Base-by-base conservation (phyloP, 2,113 vertebrate species). In the Salvelinus namaycush region DNA sequence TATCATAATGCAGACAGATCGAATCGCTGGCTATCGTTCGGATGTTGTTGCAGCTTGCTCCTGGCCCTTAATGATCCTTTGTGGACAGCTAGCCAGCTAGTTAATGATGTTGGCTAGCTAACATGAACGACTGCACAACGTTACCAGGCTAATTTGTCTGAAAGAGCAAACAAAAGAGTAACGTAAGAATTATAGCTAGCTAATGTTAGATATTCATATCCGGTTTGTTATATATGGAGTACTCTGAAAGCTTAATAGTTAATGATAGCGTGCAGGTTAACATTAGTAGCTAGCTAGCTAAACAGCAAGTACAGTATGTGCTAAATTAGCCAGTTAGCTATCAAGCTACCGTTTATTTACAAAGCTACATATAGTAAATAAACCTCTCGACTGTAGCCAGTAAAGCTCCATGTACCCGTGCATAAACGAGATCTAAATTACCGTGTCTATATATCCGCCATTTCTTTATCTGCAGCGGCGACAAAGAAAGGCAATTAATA, bases 401-500 rank as follows among this genome's bases (percentile, higher is more conserved):
- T 39, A 54, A 51, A 39, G 12, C 78, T 65, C 77, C 81, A 82
- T 81, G 31, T 24, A 73, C 12, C 27, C 69, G 16, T 0, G 51
- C 71, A 60, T 48, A 75, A 57, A 75, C 76, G 5, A 49, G 77
- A 64, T 80, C 84, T 81, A 74, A 72, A 16, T 72, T 51, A 76
- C 76, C 71, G 77, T 75, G 73, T 79, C 82, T 87, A 87, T 62
- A 90, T 75, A 86, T 86, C 92, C 91, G 92, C 92, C 92, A 94
- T 93, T 86, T 92, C 90, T 86, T 83, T 84, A 85, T 83, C 87
- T 79, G 89, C 89, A 71, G 80, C 89, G 81, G 86, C 76, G 90
- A 91, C 92, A 92, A 93, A 93, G 93, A 94, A 93, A 94, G 89
- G 92, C 91, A 91, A 94, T 93, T 93, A 93, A 92, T 90, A 91